phyloP scores from a whole-genome alignment of 2,113 vertebrate species.

The Myotis lucifugus region DNA sequence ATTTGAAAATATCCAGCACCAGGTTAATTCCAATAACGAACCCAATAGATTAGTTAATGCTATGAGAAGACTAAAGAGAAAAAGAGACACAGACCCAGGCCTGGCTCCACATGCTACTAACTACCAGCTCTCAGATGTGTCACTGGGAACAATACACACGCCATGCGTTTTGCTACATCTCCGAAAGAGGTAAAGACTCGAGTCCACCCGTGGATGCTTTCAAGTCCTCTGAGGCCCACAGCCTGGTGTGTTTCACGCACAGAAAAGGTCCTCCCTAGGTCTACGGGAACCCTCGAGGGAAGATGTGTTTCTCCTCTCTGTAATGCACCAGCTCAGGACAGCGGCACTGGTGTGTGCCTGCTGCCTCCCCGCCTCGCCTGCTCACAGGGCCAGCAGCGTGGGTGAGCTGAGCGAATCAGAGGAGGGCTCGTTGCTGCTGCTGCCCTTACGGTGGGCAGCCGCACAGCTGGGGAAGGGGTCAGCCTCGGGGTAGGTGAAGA shows the following conservation, averaged over 20 bases:
- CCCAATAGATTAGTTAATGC: constrained; percentile 90
- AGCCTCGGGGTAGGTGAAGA: constrained; percentile 95
- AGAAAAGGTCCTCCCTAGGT: constrained; percentile 80
- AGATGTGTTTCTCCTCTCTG: constrained; percentile 73
- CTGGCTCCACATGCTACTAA: constrained; percentile 96
- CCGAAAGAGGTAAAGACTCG: constrained; percentile 91
- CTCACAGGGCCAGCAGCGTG: constrained; percentile 96
- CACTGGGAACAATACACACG: constrained; percentile 90
- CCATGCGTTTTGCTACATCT: constrained; percentile 98
- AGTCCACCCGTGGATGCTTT: constrained; percentile 70
- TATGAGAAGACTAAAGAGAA: constrained; percentile 88
- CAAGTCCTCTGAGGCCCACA: constrained; percentile 77
- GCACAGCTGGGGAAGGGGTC: constrained; percentile 92
- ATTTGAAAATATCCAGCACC: constrained; percentile 94
- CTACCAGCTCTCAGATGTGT: constrained; percentile 90
- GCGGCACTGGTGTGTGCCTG: constrained; percentile 18
- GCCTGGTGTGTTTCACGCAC: constrained; percentile 77
- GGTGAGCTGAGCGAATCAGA: constrained; percentile 97
- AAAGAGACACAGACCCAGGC: constrained; percentile 88
- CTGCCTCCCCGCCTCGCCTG: constrained; percentile 63
- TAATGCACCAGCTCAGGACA: constrained; percentile 72
- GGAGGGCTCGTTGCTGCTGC: constrained; percentile 96
- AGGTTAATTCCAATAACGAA: constrained; percentile 88
- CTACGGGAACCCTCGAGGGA: constrained; percentile 72
- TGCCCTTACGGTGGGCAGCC: constrained; percentile 91